A percentile compares a stretch with the other conserved stretches of the same genome.
These are phyloP conservation scores for Campylorhamphus procurvoides DNA, from an alignment of 2,113 vertebrate genomes.

Conservation along the genomic window DNA sequence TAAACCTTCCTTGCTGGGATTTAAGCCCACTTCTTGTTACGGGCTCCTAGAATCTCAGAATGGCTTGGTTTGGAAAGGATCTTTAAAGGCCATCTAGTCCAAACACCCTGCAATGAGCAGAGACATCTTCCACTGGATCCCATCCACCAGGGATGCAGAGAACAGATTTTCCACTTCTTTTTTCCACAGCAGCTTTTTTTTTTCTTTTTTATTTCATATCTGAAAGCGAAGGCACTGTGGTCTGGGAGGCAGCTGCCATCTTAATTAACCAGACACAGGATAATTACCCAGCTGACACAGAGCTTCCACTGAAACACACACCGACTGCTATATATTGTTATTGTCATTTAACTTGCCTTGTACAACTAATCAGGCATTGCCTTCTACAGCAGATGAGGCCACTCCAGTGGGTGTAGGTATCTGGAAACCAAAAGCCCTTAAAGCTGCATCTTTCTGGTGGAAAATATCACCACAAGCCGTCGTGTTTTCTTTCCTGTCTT, in stretches of 20 bases:
- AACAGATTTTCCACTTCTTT: neutral
- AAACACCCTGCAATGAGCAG: neutral
- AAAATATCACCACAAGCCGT: slow-evolving; percentile 67
- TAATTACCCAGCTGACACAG: slow-evolving; percentile 18
- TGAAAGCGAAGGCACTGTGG: neutral
- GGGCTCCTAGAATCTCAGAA: neutral
- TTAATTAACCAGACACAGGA: neutral
- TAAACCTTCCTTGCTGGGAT: neutral
- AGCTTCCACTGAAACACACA: slow-evolving; percentile 5
- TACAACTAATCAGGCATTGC: neutral
- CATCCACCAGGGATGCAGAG: neutral
- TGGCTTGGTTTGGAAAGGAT: neutral
- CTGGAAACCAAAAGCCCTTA: slow-evolving; percentile 67
- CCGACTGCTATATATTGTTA: neutral
- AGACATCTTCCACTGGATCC: neutral
- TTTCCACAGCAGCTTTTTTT: neutral
- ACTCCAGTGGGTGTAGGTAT: slow-evolving; percentile 64
- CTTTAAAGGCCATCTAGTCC: neutral
- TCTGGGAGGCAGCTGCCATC: neutral
- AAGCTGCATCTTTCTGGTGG: slow-evolving; percentile 71
- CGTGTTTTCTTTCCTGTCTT: slow-evolving; percentile 71
- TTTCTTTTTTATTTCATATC: neutral
- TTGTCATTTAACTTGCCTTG: neutral
- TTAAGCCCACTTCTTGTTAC: neutral
- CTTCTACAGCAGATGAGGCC: slow-evolving; percentile 9